Percentiles rank a stretch among this genome's conserved stretches.
These are phyloP conservation scores for Lepidurus apus DNA, from an alignment of 1,140 invertebrate genomes.

Conservation along the genomic window DNA sequence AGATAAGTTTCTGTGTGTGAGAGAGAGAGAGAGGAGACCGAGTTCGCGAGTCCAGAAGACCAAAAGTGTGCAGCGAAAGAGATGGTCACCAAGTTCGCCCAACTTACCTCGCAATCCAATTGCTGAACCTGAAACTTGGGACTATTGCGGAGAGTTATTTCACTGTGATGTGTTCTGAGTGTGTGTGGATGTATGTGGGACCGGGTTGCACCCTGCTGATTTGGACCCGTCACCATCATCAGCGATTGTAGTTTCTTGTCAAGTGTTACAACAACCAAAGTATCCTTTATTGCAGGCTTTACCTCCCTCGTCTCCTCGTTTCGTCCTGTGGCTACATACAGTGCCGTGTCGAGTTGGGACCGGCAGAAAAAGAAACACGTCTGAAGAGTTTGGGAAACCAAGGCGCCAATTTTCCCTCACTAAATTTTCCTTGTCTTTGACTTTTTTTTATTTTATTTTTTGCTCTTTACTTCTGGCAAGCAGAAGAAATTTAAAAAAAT, in stretches of 20 bases:
- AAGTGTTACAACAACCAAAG: slow-evolving; percentile 3
- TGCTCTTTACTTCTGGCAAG: neutral
- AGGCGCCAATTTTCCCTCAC: neutral
- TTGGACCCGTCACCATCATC: neutral
- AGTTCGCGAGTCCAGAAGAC: too few species aligned
- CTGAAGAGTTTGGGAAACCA: neutral
- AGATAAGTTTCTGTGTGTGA: neutral
- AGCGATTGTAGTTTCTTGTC: neutral
- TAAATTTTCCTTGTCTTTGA: neutral
- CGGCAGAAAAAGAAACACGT: neutral
- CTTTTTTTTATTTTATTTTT: neutral
- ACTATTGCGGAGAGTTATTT: neutral
- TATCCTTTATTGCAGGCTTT: slow-evolving; percentile 1
- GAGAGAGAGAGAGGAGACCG: neutral
- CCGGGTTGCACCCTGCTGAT: neutral
- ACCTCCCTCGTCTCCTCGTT: too few species aligned
- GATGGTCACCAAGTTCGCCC: too few species aligned
- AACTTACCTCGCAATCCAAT: too few species aligned
- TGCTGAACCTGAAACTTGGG: too few species aligned
- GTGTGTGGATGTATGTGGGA: neutral
- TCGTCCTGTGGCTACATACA: too few species aligned
- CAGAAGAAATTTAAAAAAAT: neutral
- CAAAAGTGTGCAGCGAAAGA: too few species aligned
- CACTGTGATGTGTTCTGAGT: neutral
- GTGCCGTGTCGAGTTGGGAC: too few species aligned